Evolutionary conservation across 2,797 vertebrate species (phyloP).

Genomic region (Anguilla marmorata): DNA sequence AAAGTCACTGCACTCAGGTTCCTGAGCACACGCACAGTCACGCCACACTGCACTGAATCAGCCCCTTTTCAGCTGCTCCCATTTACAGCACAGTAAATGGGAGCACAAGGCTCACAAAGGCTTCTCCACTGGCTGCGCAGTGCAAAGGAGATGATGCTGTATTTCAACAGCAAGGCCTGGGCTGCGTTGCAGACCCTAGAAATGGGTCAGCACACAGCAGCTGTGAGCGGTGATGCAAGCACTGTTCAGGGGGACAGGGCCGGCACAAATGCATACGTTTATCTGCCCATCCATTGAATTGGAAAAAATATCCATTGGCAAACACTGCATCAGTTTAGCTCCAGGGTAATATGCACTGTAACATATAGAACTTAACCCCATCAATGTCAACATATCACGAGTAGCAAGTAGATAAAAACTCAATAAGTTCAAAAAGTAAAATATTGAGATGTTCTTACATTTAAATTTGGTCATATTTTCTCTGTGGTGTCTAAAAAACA

Average conservation of each 20-base stretch:
- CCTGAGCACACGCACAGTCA: background rate
- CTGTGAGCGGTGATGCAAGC: background rate
- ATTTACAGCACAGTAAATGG: background rate
- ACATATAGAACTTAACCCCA: background rate
- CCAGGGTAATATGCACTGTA: background rate
- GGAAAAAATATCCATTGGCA: background rate
- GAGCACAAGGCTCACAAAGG: background rate
- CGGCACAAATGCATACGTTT: background rate
- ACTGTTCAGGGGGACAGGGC: background rate
- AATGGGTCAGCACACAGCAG: background rate
- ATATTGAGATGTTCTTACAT: background rate
- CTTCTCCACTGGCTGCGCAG: background rate
- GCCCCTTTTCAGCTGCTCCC: background rate
- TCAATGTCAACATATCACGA: background rate
- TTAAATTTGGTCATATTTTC: background rate
- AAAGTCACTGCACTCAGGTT: background rate
- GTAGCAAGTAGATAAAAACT: no score
- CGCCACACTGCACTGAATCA: background rate
- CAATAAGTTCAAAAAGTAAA: background rate
- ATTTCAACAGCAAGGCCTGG: background rate
- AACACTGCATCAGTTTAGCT: background rate
- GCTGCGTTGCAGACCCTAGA: background rate
- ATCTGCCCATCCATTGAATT: background rate
- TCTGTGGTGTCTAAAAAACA: background rate
- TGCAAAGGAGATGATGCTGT: background rate